Evolutionary conservation across 2,888 invertebrate species (phyloP).

Genomic region (Parthenolecanium corni): DNA sequence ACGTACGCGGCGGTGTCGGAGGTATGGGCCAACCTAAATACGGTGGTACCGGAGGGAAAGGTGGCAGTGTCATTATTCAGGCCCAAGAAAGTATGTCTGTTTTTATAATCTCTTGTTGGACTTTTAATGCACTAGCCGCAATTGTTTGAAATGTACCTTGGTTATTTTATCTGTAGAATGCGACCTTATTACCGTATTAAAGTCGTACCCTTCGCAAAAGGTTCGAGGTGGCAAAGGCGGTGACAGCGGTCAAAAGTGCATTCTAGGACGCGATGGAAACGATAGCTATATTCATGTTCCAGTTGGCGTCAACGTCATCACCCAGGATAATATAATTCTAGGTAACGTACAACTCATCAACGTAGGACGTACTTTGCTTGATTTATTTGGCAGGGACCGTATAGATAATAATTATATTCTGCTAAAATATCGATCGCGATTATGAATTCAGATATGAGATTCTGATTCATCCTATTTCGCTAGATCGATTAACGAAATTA

Average conservation of each 20-base stretch:
- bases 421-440: too few relatives aligned
- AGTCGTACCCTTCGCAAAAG: slow-evolving; percentile 46
- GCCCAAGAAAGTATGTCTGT: slow-evolving; percentile 46
- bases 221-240: slow-evolving; percentile 58
- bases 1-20: slow-evolving; percentile 73
- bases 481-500: too few relatives aligned
- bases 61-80: slow-evolving; percentile 68
- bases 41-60: slow-evolving; percentile 83
- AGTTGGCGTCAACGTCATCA: slow-evolving; percentile 61
- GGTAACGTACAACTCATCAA: slow-evolving; percentile 43
- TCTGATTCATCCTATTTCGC: too few relatives aligned
- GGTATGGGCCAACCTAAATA: slow-evolving; percentile 64
- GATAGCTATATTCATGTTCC: slow-evolving; percentile 66
- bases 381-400: too few relatives aligned
- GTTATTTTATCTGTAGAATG: too few relatives aligned
- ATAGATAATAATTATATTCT: too few relatives aligned
- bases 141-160: too few relatives aligned
- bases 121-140: too few relatives aligned
- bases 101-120: not conserved
- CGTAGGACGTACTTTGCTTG: too few relatives aligned
- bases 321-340: slow-evolving; percentile 52
- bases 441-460: not conserved
- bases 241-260: slow-evolving; percentile 59
- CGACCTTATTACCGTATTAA: slow-evolving; percentile 24
- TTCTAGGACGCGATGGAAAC: slow-evolving; percentile 62